Evolutionary conservation across 2,113 vertebrate species (phyloP), one percentile per base, ranked within the genome.

Genomic region (Antennarius striatus): DNA sequence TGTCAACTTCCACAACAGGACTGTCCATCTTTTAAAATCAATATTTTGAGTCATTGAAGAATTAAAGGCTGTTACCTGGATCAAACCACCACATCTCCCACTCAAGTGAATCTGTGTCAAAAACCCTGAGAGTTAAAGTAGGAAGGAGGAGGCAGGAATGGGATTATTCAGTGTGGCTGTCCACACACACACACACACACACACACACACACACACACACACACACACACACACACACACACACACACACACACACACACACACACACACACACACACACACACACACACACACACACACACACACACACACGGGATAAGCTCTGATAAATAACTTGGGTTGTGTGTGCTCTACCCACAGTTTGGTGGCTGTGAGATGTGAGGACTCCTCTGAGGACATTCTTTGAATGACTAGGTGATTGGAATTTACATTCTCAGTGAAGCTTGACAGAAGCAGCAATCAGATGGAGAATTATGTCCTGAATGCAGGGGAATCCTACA

Each of bases 21-120:
- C 42, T 51, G 47, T 58, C 58, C 36, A 28, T 68, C 30, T 29
- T 42, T 71, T 77, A 12, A 52, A 68, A 71, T 86, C 78, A 68
- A 56, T 66, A 50, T 51, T 50, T 48, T 46, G 15, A 71, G 62
- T 68, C 49, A 61, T 39, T 39, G 15, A 52, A 48, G 2, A 59
- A 56, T 63, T 61, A 69, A 67, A 60, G 32, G 43, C 52, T 72
- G 42, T 57, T 39, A 75, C 82, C 29, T 65, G 50, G 52, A 52
- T 56, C 29, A 48, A 30, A 36, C 52, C 16, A 10, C 5, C 14
- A 2, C 55, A 40, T 53, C 29, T 17, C 42, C 51, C 15, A 58
- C 22, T 53, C 48, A 62, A 55, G 13, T 53, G 22, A 29, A 66
- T 32, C 45, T 29, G 0, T 6, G 8, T 29, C 29, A 48, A 9